Evolutionary conservation across 1,140 invertebrate genomes (phyloP).

Genomic region (Panonychus citri): DNA sequence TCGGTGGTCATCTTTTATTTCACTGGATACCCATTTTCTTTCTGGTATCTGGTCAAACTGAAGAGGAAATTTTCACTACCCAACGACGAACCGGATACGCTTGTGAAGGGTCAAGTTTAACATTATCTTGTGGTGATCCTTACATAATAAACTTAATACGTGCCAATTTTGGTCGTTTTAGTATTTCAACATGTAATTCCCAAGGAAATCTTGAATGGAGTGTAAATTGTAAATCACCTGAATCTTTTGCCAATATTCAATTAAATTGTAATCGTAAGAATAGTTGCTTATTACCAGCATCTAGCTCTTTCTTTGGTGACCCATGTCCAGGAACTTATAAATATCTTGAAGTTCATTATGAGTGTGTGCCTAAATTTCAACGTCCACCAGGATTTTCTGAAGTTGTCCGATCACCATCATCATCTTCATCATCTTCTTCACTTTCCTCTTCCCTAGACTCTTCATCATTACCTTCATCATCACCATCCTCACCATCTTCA

Average conservation of each 20-base stretch:
- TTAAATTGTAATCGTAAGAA: slow-evolving; percentile 29
- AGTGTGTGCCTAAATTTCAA: slow-evolving; percentile 19
- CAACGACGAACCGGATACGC: slow-evolving; percentile 47
- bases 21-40: too few species aligned
- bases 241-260: slow-evolving; percentile 25
- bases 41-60: too few species aligned
- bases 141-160: slow-evolving; percentile 71
- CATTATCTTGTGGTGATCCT: slow-evolving; percentile 61
- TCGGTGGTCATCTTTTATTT: too few species aligned
- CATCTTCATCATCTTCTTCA: too few species aligned
- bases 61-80: too few species aligned
- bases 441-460: too few species aligned
- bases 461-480: too few species aligned
- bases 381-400: too few species aligned
- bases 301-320: slow-evolving; percentile 56
- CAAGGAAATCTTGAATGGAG: slow-evolving; percentile 85
- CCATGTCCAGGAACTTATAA: slow-evolving; percentile 34
- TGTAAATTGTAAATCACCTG: slow-evolving; percentile 72
- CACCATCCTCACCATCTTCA: too few species aligned
- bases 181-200: slow-evolving; percentile 86
- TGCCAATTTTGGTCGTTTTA: slow-evolving; percentile 86
- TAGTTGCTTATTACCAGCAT: slow-evolving; percentile 67
- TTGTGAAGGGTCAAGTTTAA: slow-evolving; percentile 70
- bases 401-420: too few species aligned
- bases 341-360: slow-evolving; percentile 35